Percentiles rank a stretch among this genome's conserved stretches.
These are phyloP conservation scores for Heteromyza rotundicornis DNA, from an alignment of 2,888 invertebrate genomes.

Conservation along the genomic window DNA sequence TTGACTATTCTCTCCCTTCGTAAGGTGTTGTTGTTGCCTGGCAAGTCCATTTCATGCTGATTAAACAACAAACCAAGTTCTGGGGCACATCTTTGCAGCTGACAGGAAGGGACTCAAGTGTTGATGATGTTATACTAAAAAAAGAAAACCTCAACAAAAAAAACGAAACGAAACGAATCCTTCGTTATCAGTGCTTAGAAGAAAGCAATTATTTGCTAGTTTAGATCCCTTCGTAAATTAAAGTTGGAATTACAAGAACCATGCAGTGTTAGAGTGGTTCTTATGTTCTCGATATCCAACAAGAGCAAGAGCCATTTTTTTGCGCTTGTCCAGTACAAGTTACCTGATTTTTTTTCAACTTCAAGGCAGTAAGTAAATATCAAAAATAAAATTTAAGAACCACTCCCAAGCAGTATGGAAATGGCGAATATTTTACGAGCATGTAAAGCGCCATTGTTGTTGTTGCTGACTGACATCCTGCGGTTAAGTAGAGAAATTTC, in stretches of 20 bases:
- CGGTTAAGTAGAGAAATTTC: too few relatives aligned
- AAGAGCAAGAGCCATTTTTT: too few relatives aligned
- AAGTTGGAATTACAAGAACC: slow-evolving; percentile 36
- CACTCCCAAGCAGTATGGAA: too few relatives aligned
- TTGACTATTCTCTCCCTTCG: background rate
- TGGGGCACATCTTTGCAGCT: too few relatives aligned
- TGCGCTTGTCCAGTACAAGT: too few relatives aligned
- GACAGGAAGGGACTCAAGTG: background rate
- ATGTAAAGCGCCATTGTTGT: background rate
- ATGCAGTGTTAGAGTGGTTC: background rate
- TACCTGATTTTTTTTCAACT: too few relatives aligned
- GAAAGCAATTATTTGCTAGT: slow-evolving; percentile 51
- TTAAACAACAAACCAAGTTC: background rate
- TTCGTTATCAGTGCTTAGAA: slow-evolving; percentile 47
- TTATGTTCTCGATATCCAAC: too few relatives aligned
- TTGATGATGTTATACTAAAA: too few relatives aligned
- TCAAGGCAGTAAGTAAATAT: too few relatives aligned
- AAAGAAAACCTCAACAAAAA: too few relatives aligned
- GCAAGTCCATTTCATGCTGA: slow-evolving; percentile 8
- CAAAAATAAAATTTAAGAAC: too few relatives aligned
- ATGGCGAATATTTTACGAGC: background rate
- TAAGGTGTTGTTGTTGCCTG: background rate
- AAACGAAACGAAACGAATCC: slow-evolving; percentile 35
- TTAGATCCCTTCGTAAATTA: slow-evolving; percentile 45
- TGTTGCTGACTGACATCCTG: background rate